These are phyloP conservation scores for Pseudorasbora parva DNA, from an alignment of 2,113 vertebrate genomes.

Conservation along the genomic window DNA sequence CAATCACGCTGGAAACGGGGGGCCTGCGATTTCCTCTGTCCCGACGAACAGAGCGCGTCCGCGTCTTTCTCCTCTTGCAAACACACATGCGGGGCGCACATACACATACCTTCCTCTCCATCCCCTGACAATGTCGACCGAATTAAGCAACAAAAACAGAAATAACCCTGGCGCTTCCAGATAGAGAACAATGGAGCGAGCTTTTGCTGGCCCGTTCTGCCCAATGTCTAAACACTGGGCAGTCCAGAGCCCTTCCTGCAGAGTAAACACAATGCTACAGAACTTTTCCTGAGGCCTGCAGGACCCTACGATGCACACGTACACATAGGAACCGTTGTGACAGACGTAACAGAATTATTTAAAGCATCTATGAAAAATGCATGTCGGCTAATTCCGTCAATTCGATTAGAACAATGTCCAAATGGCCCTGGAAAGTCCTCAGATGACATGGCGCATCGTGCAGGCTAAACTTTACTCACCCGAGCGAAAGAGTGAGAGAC, in stretches of 20 bases:
- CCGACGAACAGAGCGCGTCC: slow-evolving; percentile 57
- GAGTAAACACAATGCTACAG: slow-evolving; percentile 77
- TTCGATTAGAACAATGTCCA: background rate
- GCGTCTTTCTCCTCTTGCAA: slow-evolving; percentile 39
- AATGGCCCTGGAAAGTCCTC: too few species aligned
- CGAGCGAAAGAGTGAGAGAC: background rate
- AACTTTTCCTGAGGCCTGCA: slow-evolving; percentile 73
- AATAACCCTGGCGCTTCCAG: slow-evolving; percentile 77
- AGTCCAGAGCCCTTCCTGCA: slow-evolving; percentile 77
- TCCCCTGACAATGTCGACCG: slow-evolving; percentile 76
- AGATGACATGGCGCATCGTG: background rate
- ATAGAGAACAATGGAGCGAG: slow-evolving; percentile 81
- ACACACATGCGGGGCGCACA: slow-evolving; percentile 55
- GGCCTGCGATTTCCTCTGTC: slow-evolving; percentile 69
- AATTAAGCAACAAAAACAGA: slow-evolving; percentile 82
- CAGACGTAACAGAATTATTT: slow-evolving; percentile 6
- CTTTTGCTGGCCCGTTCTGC: slow-evolving; percentile 65
- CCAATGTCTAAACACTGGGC: slow-evolving; percentile 78
- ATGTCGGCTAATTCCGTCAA: background rate
- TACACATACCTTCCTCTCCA: slow-evolving; percentile 71
- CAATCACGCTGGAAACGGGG: slow-evolving; percentile 70
- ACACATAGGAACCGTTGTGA: background rate
- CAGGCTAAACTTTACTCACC: slow-evolving; percentile 5
- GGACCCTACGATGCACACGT: slow-evolving; percentile 54
- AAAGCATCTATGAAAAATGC: background rate